Percentiles rank a stretch among this genome's conserved stretches.
phyloP scores from a whole-genome alignment of 2,888 invertebrate genomes.

The Epinotia bilunana region DNA sequence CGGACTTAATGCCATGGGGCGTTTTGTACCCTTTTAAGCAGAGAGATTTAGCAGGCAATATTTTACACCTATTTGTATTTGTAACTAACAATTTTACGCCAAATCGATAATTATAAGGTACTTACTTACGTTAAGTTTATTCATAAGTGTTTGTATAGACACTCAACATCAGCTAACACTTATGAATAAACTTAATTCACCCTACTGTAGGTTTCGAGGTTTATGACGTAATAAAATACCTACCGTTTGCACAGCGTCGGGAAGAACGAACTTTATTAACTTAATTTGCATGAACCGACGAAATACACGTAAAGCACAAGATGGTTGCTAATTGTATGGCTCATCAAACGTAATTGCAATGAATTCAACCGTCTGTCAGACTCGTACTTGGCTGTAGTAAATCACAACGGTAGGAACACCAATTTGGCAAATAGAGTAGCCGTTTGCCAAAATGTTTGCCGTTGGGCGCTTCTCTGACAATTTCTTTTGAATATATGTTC shows the following conservation, averaged over 20 bases:
- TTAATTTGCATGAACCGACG: slow-evolving; percentile 4
- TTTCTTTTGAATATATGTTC: background rate
- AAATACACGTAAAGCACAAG: slow-evolving; percentile 2
- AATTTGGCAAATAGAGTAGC: background rate
- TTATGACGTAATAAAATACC: background rate
- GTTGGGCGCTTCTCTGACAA: background rate
- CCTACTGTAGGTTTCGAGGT: background rate
- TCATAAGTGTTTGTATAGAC: too few relatives aligned
- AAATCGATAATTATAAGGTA: too few relatives aligned
- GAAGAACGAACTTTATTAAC: slow-evolving; percentile 1
- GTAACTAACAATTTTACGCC: too few relatives aligned
- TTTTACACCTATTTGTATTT: too few relatives aligned
- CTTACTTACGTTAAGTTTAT: too few relatives aligned
- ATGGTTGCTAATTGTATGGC: slow-evolving; percentile 1
- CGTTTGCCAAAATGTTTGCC: background rate
- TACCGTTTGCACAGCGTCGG: background rate
- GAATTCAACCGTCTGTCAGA: background rate
- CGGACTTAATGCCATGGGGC: too few relatives aligned
- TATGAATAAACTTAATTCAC: background rate
- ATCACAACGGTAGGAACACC: too few relatives aligned
- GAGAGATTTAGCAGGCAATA: too few relatives aligned
- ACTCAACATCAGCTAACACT: too few relatives aligned
- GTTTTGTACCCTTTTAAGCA: too few relatives aligned
- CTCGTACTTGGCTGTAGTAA: background rate
- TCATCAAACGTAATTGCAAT: background rate